phyloP scores from a whole-genome alignment of 2,113 vertebrate genomes.

The Lepisosteus osseus region DNA sequence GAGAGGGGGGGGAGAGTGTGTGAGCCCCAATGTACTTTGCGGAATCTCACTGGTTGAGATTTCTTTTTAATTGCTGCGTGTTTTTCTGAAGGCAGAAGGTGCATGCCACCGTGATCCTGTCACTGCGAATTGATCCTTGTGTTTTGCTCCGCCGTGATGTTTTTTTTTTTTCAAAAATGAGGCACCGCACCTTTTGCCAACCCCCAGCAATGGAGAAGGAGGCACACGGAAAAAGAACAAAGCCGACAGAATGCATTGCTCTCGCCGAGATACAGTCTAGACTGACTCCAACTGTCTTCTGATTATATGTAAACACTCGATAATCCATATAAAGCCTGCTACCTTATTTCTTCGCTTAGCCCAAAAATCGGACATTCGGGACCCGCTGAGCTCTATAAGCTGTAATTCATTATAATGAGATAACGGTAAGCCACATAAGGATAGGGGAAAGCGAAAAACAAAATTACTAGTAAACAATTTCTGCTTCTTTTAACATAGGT shows the following conservation, averaged over 20 bases:
- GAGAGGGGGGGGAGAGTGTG: not conserved
- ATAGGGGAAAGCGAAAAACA: constrained; percentile 47
- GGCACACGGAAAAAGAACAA: no score
- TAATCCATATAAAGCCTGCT: constrained; percentile 7
- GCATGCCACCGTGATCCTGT: no score
- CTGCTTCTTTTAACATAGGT: constrained; percentile 1
- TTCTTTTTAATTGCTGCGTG: no score
- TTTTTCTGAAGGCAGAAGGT: no score
- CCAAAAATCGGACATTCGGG: not conserved
- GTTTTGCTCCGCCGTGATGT: no score
- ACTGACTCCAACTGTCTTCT: not conserved
- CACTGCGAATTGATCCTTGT: no score
- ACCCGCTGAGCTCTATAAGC: not conserved
- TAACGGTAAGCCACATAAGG: constrained; percentile 33
- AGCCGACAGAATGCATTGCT: no score
- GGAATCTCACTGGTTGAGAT: no score
- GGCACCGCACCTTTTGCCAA: no score
- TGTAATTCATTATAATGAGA: constrained; percentile 11
- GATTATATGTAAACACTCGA: constrained; percentile 7
- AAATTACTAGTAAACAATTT: constrained; percentile 43
- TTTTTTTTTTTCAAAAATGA: no score
- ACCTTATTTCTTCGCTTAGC: constrained; percentile 1
- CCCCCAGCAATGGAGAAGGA: no score
- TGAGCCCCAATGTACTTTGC: not conserved
- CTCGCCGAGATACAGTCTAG: not conserved